Base-by-base conservation (phyloP, 2,113 vertebrate species). In the Turdus rufiventris region DNA sequence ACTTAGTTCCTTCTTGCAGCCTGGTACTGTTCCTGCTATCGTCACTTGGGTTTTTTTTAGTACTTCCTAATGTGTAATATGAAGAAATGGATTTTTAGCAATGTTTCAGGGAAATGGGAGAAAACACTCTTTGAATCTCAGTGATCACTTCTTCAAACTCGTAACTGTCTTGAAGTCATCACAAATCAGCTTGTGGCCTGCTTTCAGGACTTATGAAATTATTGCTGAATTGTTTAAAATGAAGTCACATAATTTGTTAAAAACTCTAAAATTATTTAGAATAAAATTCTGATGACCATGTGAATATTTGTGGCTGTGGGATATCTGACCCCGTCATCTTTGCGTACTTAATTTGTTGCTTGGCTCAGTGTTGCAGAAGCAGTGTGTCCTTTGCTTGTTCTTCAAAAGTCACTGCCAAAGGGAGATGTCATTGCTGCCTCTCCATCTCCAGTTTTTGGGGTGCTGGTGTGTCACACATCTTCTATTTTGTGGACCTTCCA, bases 371-470 rank as follows among this genome's bases (percentile, higher is more conserved):
- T 18, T 78, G 57, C 43, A 60, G 91, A 21, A 85, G 36, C 51
- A 21, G 18, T 0, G 3, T 68, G 68, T 24, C 48, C 34, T 53
- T 18, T 42, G 19, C 48, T 63, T 36, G 10, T 9, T 12, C 9
- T 71, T 43, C 24, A n/a, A 48, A 24, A n/a, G 33, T n/a, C 47
- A 36, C 2, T 1, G 6, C 36, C 8, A 2, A 0, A 13, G 76
- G 40, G 80, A 48, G 45, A 5, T 31, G 18, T 33, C 45, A 18
- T 24, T 14, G 56, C 31, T 80, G 40, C 66, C 47, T 34, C 51
- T 60, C 13, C 42, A 16, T 15, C 26, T 77, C 16, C 24, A 18
- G 29, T 12, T 40, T 19, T 74, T 43, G 40, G 20, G 26, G 3
- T 84, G 40, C 56, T 73, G 58, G 4, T 48, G 0, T 50, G 23